Evolutionary conservation across 64 coral and sea anemone genomes (phyloP).

Genomic region (Acropora tenuis): DNA sequence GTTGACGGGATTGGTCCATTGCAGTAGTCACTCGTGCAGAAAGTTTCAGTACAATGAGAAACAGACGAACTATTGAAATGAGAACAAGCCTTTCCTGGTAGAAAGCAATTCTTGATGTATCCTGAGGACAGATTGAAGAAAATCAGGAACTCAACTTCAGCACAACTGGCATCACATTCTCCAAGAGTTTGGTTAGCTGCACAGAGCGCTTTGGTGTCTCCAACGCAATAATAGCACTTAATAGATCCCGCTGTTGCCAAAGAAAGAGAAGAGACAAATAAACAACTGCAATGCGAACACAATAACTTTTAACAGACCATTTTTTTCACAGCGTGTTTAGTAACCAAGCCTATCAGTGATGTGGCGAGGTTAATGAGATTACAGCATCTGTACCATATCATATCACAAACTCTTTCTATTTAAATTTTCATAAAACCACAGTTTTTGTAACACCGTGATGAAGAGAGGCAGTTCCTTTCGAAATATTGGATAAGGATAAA

Average conservation of each 20-base stretch:
- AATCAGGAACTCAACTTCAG: background rate
- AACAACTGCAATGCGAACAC: background rate
- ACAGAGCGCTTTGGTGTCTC: background rate
- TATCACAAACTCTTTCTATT: too few species aligned
- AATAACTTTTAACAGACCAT: too few species aligned
- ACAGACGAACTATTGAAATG: background rate
- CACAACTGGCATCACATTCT: background rate
- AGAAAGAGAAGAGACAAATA: background rate
- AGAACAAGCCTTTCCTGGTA: background rate
- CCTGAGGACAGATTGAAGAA: background rate
- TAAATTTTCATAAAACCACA: too few species aligned
- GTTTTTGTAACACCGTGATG: too few species aligned
- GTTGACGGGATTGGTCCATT: constrained; percentile 16
- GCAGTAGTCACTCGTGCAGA: background rate
- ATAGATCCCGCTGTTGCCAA: background rate
- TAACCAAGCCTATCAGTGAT: too few species aligned
- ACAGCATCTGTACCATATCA: too few species aligned
- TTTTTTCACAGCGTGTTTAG: too few species aligned
- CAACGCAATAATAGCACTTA: background rate
- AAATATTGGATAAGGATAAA: too few species aligned
- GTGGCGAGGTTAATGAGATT: too few species aligned
- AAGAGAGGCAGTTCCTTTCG: too few species aligned
- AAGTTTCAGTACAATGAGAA: background rate
- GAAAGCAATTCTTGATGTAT: background rate
- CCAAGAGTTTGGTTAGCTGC: background rate